phyloP scores from a whole-genome alignment of 2,113 vertebrate species.

The Python bivittatus region DNA sequence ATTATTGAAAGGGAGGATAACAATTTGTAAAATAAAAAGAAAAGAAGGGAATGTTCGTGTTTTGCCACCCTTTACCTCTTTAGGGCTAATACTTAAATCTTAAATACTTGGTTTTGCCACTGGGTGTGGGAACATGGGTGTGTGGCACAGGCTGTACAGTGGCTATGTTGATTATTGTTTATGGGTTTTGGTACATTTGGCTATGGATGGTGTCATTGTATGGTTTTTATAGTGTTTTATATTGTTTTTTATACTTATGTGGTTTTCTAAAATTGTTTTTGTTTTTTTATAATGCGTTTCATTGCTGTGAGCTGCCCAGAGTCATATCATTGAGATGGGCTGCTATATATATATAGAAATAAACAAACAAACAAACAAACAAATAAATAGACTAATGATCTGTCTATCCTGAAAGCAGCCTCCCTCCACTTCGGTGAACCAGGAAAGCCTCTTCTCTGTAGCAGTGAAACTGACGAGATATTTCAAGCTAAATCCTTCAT shows the following conservation, averaged over 20 bases:
- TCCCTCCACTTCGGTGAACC: too few relatives aligned
- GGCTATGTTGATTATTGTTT: background rate
- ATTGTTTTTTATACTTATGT: background rate
- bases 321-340: background rate
- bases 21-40: background rate
- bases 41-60: background rate
- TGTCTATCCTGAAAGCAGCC: too few relatives aligned
- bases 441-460: background rate
- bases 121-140: background rate
- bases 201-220: background rate
- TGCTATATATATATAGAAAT: background rate
- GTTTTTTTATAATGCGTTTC: background rate
- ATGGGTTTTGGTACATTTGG: background rate
- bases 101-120: background rate
- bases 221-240: background rate
- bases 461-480: background rate
- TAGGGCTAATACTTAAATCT: background rate
- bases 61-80: background rate
- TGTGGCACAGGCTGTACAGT: rapidly evolving
- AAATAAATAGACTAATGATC: too few relatives aligned
- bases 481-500: background rate
- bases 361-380: background rate
- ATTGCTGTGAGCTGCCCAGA: background rate
- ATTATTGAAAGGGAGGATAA: background rate
- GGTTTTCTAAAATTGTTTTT: background rate